A percentile compares a stretch with the other conserved stretches of the same genome.
Conservation (phyloP, 2,113 vertebrate genomes). For the Aix galericulata region DNA sequence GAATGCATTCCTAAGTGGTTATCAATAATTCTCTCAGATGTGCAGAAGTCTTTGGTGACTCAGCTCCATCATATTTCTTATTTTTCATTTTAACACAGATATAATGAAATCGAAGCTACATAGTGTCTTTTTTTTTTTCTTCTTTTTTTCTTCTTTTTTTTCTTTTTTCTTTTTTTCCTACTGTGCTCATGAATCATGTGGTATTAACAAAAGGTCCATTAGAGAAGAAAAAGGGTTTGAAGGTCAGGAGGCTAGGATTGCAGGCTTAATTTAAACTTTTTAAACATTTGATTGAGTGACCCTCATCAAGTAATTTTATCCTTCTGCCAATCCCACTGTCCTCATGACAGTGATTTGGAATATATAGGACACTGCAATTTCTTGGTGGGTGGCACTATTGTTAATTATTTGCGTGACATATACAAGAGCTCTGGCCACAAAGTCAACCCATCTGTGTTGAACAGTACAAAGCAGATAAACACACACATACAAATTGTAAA, state of each 20-base stretch:
- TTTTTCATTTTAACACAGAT: neutral
- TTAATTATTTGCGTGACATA: slow-evolving; percentile 16
- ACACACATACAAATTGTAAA: neutral
- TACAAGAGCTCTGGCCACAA: neutral
- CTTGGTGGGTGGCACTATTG: neutral
- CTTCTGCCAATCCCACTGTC: neutral
- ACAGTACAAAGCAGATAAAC: neutral
- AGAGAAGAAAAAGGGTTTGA: neutral
- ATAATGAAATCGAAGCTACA: neutral
- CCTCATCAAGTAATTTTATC: neutral
- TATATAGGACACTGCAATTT: neutral
- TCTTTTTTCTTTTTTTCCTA: neutral
- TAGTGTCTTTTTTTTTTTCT: fast-evolving
- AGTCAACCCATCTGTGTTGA: neutral
- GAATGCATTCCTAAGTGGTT: neutral
- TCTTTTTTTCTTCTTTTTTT: neutral
- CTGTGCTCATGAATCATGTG: neutral
- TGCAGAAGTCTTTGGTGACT: neutral
- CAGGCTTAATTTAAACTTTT: neutral
- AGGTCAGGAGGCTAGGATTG: neutral
- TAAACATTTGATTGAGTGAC: neutral
- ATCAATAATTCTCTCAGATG: neutral
- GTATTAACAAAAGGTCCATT: neutral
- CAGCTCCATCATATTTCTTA: neutral
- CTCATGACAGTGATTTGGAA: neutral